Percentiles rank a stretch among this genome's conserved stretches.
These are phyloP conservation scores for Eristalis intricaria DNA, from an alignment of 2,888 invertebrate species.

Conservation along the genomic window DNA sequence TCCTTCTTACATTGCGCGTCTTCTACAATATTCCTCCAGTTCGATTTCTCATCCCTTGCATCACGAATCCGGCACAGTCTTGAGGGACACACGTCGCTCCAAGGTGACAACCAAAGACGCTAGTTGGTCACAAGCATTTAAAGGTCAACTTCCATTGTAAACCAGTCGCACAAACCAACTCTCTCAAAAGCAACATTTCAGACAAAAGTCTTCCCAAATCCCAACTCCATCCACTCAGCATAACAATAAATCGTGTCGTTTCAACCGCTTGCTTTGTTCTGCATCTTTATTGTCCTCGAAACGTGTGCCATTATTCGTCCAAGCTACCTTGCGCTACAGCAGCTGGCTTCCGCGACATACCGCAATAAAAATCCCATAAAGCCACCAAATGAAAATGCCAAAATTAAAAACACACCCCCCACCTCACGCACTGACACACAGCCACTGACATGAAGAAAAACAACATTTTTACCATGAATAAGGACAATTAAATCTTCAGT, in stretches of 20 bases:
- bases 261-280: background rate
- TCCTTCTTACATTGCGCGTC: no score
- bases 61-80: no score
- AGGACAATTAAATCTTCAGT: conserved; percentile 28
- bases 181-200: background rate
- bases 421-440: background rate
- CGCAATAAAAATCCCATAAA: conserved; percentile 33
- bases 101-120: no score
- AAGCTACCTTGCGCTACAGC: background rate
- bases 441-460: background rate
- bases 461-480: background rate
- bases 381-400: conserved; percentile 34
- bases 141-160: background rate
- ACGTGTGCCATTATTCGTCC: conserved; percentile 30
- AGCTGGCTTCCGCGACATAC: background rate
- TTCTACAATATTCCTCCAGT: no score
- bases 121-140: no score
- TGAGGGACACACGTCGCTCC: no score
- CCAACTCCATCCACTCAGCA: background rate
- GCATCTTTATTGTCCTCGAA: conserved; percentile 16
- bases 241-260: background rate
- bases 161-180: background rate
- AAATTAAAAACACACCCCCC: conserved; percentile 23
- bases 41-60: no score
- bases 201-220: background rate